Evolutionary conservation across 2,797 vertebrate genomes (phyloP).

Genomic region (Anniella stebbinsi): DNA sequence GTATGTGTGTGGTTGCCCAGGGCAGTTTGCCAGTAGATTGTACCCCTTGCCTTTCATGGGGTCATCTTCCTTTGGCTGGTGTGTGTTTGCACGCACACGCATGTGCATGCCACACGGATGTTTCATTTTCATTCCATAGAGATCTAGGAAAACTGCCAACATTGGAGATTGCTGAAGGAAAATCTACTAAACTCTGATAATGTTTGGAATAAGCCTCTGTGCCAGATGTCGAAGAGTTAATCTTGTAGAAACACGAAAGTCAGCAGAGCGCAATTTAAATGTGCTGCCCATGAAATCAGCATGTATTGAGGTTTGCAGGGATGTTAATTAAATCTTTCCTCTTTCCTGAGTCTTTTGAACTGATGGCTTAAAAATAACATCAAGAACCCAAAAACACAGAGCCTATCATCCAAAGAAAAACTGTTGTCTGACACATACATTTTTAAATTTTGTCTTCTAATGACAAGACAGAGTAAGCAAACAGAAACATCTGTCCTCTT

Average conservation of each 20-base stretch:
- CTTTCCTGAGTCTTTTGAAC: slow-evolving; percentile 26
- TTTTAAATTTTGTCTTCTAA: slow-evolving; percentile 25
- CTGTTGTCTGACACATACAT: neutral
- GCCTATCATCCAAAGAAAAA: slow-evolving; percentile 3
- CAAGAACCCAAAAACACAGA: neutral
- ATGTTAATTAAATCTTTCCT: slow-evolving; percentile 44
- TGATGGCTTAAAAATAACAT: neutral
- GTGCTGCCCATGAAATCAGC: slow-evolving; percentile 44
- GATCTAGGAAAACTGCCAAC: slow-evolving; percentile 66
- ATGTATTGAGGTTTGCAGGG: slow-evolving; percentile 27
- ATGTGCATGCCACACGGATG: slow-evolving; percentile 50
- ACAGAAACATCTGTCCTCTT: slow-evolving; percentile 18
- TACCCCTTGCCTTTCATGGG: neutral
- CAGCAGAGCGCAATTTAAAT: slow-evolving; percentile 50
- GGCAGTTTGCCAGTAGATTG: neutral
- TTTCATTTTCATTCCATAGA: slow-evolving; percentile 50
- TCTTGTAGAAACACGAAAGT: slow-evolving; percentile 52
- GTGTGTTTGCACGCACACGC: slow-evolving; percentile 6
- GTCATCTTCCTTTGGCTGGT: slow-evolving; percentile 25
- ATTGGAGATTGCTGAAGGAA: slow-evolving; percentile 59
- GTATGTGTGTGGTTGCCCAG: too few species aligned
- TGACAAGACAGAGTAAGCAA: slow-evolving; percentile 36
- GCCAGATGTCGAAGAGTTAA: slow-evolving; percentile 67
- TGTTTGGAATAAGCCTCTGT: slow-evolving; percentile 62
- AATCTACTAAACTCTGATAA: slow-evolving; percentile 64